Percentiles rank a stretch among this genome's conserved stretches.
phyloP scores from a whole-genome alignment of 2,888 invertebrate species.

The Acanthococcus lagerstroemiae region DNA sequence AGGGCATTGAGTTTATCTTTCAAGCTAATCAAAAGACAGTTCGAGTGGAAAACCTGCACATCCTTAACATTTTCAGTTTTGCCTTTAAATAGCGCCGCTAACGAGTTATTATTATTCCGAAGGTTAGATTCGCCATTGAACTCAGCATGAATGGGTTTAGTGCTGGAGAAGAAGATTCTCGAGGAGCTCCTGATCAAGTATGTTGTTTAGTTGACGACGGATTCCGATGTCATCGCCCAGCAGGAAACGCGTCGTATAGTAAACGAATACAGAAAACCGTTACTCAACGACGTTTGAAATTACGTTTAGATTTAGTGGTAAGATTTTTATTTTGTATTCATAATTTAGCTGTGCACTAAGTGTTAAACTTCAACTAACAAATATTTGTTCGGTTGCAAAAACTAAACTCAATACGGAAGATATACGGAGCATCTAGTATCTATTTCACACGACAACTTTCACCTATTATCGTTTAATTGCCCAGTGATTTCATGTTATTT shows the following conservation, averaged over 20 bases:
- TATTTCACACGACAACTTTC: no score
- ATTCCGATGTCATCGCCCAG: constrained; percentile 73
- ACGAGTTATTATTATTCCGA: background rate
- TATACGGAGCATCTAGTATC: no score
- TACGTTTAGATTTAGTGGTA: constrained; percentile 72
- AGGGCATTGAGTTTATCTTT: no score
- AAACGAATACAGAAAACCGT: constrained; percentile 94
- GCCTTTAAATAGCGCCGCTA: no score
- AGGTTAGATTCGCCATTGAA: background rate
- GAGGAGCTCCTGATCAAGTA: constrained; percentile 76
- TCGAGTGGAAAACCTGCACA: background rate
- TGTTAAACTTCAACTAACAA: no score
- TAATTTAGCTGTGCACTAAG: no score
- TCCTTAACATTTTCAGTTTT: background rate
- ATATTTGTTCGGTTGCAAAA: no score
- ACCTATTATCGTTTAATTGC: no score
- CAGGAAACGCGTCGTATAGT: constrained; percentile 91
- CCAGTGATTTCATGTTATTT: background rate
- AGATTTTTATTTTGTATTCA: constrained; percentile 39
- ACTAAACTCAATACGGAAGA: no score
- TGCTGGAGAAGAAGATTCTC: constrained; percentile 81
- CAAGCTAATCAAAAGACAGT: no score
- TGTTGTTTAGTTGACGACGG: constrained; percentile 88
- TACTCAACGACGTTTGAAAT: constrained; percentile 76
- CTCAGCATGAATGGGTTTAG: constrained; percentile 69